phyloP scores from a whole-genome alignment of 2,113 vertebrate genomes.

The Rhinichthys klamathensis region DNA sequence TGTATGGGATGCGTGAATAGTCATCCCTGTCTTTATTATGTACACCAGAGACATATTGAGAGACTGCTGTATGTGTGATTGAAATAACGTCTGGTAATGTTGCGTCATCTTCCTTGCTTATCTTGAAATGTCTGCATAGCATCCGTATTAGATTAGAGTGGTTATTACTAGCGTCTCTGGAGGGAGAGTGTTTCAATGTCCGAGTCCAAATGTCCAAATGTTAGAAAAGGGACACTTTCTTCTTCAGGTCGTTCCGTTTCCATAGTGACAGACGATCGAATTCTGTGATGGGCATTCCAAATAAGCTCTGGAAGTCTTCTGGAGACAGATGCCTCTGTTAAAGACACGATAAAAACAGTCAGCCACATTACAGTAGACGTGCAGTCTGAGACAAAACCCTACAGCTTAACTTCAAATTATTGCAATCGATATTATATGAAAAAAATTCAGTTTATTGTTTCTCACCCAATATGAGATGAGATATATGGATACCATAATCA shows the following conservation, averaged over 20 bases:
- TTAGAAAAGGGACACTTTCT: slow-evolving; percentile 92
- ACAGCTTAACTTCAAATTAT: background rate
- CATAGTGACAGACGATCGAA: slow-evolving; percentile 91
- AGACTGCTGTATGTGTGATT: slow-evolving; percentile 7
- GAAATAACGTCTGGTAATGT: slow-evolving; percentile 27
- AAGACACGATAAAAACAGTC: background rate
- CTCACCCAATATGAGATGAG: too few relatives aligned
- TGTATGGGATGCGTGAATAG: background rate
- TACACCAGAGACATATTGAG: slow-evolving; percentile 5
- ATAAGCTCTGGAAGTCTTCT: slow-evolving; percentile 84
- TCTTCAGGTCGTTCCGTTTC: slow-evolving; percentile 95
- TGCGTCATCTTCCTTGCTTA: slow-evolving; percentile 10
- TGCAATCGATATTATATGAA: background rate
- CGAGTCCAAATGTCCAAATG: slow-evolving; percentile 59
- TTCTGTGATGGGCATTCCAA: slow-evolving; percentile 85
- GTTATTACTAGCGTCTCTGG: slow-evolving; percentile 17
- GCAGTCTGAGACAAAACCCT: background rate
- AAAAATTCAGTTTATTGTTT: too few relatives aligned
- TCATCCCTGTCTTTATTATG: background rate
- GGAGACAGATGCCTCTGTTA: slow-evolving; percentile 84
- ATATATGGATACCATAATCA: too few relatives aligned
- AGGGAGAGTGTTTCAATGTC: slow-evolving; percentile 22
- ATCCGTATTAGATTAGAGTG: slow-evolving; percentile 45
- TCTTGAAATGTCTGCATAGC: slow-evolving; percentile 44
- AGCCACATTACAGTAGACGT: background rate